Evolutionary conservation across 2,113 vertebrate genomes (phyloP).

Genomic region (Mesoclemmys tuberculata): DNA sequence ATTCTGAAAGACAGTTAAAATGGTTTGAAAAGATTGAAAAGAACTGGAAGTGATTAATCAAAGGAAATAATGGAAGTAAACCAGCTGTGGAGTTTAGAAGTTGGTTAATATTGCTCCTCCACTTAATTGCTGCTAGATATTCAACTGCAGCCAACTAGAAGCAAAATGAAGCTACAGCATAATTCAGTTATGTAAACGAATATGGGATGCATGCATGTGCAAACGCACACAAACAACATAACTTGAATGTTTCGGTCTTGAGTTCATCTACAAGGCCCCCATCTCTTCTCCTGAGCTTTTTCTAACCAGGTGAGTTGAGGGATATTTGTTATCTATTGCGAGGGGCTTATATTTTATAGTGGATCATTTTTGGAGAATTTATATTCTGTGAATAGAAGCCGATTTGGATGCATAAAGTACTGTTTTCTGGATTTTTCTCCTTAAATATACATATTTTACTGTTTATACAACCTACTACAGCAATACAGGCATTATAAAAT

Average conservation of each 20-base stretch:
- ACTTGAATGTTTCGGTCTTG: neutral
- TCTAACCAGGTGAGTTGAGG: neutral
- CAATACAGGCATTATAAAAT: neutral
- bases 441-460: neutral
- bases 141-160: neutral
- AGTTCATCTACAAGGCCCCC: neutral
- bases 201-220: neutral
- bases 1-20: neutral
- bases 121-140: neutral
- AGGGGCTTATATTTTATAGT: neutral
- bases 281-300: neutral
- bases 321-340: neutral
- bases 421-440: neutral
- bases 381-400: neutral
- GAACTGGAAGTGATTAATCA: neutral
- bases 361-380: neutral
- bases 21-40: neutral
- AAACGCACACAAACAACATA: neutral
- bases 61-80: neutral
- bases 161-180: neutral
- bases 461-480: neutral
- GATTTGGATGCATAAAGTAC: neutral
- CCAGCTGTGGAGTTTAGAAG: neutral
- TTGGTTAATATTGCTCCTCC: neutral
- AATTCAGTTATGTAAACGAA: neutral